Conservation (phyloP, 2,797 vertebrate genomes). For the Muscicapa striata region DNA sequence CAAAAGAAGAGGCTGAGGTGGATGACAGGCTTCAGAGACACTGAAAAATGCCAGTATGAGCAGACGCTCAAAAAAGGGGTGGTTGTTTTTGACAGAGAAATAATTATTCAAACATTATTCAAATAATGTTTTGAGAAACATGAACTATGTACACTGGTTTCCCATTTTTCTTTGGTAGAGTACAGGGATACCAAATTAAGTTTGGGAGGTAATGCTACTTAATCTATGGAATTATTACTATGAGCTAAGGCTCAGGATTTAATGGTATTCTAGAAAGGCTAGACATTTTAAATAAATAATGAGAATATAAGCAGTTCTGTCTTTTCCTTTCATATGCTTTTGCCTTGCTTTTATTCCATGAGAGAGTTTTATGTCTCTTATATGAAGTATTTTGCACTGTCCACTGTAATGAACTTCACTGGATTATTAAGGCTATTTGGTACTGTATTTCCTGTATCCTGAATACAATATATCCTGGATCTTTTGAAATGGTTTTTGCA, state of each 20-base stretch:
- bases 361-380: background rate
- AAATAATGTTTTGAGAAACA: background rate
- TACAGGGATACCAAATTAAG: background rate
- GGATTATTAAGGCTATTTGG: background rate
- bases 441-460: background rate
- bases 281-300: background rate
- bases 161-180: background rate
- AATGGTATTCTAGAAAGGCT: background rate
- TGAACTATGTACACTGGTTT: background rate
- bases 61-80: background rate
- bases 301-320: background rate
- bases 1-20: background rate
- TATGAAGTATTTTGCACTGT: background rate
- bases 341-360: background rate
- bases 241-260: background rate
- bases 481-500: background rate
- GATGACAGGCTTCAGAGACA: background rate
- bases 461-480: background rate
- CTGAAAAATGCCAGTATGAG: background rate
- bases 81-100: background rate
- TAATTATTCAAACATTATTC: background rate
- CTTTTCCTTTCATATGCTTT: background rate
- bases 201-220: background rate
- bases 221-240: background rate
- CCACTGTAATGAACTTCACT: background rate